Evolutionary conservation across 2,113 vertebrate genomes (phyloP), one percentile per base, ranked within the genome.

Genomic region (Cyanistes caeruleus): DNA sequence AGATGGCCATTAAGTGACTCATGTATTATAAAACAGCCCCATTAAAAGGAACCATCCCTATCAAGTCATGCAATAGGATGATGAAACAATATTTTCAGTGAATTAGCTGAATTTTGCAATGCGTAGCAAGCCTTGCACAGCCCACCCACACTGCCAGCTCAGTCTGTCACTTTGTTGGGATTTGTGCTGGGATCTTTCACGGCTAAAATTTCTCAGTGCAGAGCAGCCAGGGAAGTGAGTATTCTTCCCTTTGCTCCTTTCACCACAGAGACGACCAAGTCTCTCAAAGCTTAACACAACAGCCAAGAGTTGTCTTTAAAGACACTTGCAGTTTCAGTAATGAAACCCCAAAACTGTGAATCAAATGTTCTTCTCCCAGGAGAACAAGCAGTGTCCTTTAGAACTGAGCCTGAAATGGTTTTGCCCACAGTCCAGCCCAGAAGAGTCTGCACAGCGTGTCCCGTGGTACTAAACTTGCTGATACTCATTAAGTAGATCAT

Each of bases 1-100:
- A 94, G 64, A 94, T 68, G 65, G 46, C 92, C 83, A 70, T 96
- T 93, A 96, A 84, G 41, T 78, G 67, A 84, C 59, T 96, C 76
- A 86, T 81, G 46, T 83, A 90, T 94, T 94, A 93, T 90, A 86
- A 83, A 95, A 80, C 22, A 90, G 62, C 35, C 78, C 52, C 58
- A 73, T 89, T 80, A 80, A 52, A 65, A 74, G 43, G 84, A 90
- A 21, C 46, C 59, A 52, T 33, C 52, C 46, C 62, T 74, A 56
- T 85, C 6, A 12, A 63, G 51, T 80, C 31, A 23, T 20, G 82
- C 33, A 80, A 51, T 15, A 59, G 56, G 59, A 60, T 67, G 64
- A 60, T 60, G 73, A 86, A 94, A 84, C 27, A 44, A 1, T 64
- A 77, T 80, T 94, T 94, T 83, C 84, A 74, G 75, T 31, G 92